Conservation (phyloP, 2,888 invertebrate species). For the Chloroclystis v-ata region DNA sequence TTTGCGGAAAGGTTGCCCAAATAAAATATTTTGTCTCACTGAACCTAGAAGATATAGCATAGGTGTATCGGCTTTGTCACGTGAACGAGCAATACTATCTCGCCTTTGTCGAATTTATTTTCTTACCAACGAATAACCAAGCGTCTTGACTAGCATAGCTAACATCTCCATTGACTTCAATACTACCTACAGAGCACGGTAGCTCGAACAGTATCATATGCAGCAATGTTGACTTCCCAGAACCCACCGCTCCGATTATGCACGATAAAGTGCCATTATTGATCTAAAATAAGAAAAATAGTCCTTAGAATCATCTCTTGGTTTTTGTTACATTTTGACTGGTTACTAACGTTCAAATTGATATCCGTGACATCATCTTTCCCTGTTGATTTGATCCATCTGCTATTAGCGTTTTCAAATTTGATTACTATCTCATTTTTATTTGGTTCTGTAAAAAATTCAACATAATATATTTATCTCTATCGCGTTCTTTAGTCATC, state of each 20-base stretch:
- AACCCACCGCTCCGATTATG: slow-evolving; percentile 80
- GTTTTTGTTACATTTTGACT: background rate
- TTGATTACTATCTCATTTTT: slow-evolving; percentile 45
- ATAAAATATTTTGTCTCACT: slow-evolving; percentile 94
- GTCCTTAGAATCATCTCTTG: background rate
- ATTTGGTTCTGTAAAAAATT: slow-evolving; percentile 28
- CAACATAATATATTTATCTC: background rate
- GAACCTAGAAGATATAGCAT: slow-evolving; percentile 67
- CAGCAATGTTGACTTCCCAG: slow-evolving; percentile 79
- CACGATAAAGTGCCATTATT: slow-evolving; percentile 72
- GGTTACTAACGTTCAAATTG: slow-evolving; percentile 51
- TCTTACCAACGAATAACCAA: slow-evolving; percentile 84
- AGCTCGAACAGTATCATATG: slow-evolving; percentile 86
- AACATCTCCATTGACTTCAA: slow-evolving; percentile 79
- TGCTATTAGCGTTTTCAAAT: slow-evolving; percentile 67
- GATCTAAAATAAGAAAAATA: slow-evolving; percentile 37
- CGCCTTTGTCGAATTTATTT: background rate
- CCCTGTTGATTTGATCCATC: slow-evolving; percentile 66
- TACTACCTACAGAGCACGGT: slow-evolving; percentile 80
- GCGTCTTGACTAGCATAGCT: slow-evolving; percentile 90
- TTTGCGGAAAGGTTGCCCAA: slow-evolving; percentile 84
- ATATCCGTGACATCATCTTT: slow-evolving; percentile 67
- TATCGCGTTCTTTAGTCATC: background rate
- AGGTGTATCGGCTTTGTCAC: background rate
- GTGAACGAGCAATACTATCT: too few relatives aligned